phyloP scores from a whole-genome alignment of 2,113 vertebrate species.

The Mesembrinibis cayennensis region DNA sequence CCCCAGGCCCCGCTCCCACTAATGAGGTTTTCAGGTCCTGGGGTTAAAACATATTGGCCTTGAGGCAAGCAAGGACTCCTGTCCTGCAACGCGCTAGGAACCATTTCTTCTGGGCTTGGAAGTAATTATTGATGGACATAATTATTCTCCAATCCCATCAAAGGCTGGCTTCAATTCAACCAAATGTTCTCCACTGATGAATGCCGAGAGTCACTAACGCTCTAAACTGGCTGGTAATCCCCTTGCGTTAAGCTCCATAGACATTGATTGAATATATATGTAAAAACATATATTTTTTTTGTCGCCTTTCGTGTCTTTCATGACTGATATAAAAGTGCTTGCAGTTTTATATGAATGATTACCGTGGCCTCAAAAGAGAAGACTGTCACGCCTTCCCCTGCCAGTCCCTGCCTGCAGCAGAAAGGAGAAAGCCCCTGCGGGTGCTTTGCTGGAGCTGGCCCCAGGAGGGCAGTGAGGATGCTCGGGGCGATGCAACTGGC shows the following conservation, averaged over 20 bases:
- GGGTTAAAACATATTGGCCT: not conserved
- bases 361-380: not conserved
- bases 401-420: not conserved
- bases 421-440: not conserved
- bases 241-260: not conserved
- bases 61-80: not conserved
- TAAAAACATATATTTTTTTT: not conserved
- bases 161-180: constrained; percentile 49
- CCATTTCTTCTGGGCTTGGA: constrained; percentile 22
- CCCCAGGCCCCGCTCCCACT: not conserved
- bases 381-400: not conserved
- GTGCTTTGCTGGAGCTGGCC: not conserved
- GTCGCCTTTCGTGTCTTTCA: not conserved
- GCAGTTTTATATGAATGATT: not conserved
- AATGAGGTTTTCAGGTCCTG: not conserved
- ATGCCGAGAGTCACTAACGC: not conserved
- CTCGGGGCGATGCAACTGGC: not conserved
- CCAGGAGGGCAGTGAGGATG: not conserved
- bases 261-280: not conserved
- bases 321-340: not conserved
- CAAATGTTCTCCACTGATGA: constrained; percentile 29
- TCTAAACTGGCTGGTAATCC: constrained; percentile 47
- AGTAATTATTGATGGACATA: constrained; percentile 65
- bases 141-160: constrained; percentile 67
- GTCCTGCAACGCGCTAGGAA: not conserved